Evolutionary conservation across 1,140 invertebrate species (phyloP).

Genomic region (Pseudomyrmex pallidus): DNA sequence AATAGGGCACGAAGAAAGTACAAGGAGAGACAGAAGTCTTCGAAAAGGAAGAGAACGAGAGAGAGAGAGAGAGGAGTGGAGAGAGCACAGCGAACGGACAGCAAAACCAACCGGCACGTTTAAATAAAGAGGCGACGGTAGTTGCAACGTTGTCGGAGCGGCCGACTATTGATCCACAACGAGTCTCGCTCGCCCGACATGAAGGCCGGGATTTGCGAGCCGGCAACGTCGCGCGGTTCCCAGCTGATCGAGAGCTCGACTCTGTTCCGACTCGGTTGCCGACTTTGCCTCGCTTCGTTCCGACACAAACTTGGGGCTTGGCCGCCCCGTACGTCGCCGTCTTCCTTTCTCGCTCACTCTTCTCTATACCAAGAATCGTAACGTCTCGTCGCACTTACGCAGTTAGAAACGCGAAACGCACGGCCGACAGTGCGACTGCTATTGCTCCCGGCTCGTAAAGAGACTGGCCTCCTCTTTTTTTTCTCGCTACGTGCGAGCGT

Average conservation of each 20-base stretch:
- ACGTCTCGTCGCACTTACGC: slow-evolving; percentile 15
- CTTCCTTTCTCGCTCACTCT: slow-evolving; percentile 10
- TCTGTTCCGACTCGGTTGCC: slow-evolving; percentile 38
- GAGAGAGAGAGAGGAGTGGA: slow-evolving; percentile 27
- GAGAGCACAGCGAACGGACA: slow-evolving; percentile 41
- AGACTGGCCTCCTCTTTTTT: not conserved
- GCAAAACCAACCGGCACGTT: slow-evolving; percentile 66
- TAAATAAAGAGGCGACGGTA: slow-evolving; percentile 73
- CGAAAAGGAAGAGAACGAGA: not conserved
- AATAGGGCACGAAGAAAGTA: not conserved
- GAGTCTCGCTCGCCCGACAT: slow-evolving; percentile 11
- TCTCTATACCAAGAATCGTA: not conserved
- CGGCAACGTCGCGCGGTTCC: slow-evolving; percentile 58
- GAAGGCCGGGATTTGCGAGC: slow-evolving; percentile 58
- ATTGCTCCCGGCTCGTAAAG: slow-evolving; percentile 1
- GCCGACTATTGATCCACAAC: slow-evolving; percentile 68
- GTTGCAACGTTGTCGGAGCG: slow-evolving; percentile 77
- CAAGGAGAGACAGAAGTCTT: not conserved
- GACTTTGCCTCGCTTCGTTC: slow-evolving; percentile 8
- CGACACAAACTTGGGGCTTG: too few relatives aligned
- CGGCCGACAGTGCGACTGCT: slow-evolving; percentile 31
- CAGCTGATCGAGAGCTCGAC: slow-evolving; percentile 69
- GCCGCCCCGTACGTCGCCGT: not conserved
- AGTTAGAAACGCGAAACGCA: slow-evolving; percentile 55
- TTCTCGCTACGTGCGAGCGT: not conserved